Evolutionary conservation across 1,140 invertebrate species (phyloP).

Genomic region (Eupristina koningsbergeri): DNA sequence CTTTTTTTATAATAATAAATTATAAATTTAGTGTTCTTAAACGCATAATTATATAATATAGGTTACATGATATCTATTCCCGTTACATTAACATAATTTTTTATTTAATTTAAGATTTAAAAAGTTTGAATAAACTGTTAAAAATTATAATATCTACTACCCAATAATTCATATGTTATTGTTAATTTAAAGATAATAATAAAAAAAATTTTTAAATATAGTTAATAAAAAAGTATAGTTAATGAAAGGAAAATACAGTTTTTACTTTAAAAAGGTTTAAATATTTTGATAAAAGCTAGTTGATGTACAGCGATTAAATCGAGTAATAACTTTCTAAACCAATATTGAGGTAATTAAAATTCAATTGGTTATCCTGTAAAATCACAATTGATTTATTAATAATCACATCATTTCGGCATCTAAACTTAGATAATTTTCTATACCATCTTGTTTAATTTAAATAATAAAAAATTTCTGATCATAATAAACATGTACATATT

Average conservation of each 20-base stretch:
- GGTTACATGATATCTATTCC: no score
- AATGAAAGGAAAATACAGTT: background rate
- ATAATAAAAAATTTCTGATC: background rate
- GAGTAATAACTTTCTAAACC: constrained; percentile 4
- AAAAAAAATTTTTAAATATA: background rate
- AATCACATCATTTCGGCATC: background rate
- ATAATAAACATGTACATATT: no score
- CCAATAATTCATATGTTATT: no score
- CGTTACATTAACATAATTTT: no score
- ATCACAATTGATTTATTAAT: background rate
- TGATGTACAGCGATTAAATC: constrained; percentile 1
- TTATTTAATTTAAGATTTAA: no score
- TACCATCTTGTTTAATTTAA: background rate
- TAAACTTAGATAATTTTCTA: background rate
- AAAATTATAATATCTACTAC: no score
- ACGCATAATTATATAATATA: no score
- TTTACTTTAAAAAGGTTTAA: background rate
- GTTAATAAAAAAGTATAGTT: background rate
- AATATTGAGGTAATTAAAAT: background rate
- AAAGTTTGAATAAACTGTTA: no score
- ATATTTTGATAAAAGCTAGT: background rate
- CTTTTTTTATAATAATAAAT: no score
- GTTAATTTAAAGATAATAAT: no score
- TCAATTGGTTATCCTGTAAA: background rate
- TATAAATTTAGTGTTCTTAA: no score